A percentile compares a stretch with the other conserved stretches of the same genome.
phyloP scores from a whole-genome alignment of 2,797 vertebrate genomes.

The Ceyx erithaca region DNA sequence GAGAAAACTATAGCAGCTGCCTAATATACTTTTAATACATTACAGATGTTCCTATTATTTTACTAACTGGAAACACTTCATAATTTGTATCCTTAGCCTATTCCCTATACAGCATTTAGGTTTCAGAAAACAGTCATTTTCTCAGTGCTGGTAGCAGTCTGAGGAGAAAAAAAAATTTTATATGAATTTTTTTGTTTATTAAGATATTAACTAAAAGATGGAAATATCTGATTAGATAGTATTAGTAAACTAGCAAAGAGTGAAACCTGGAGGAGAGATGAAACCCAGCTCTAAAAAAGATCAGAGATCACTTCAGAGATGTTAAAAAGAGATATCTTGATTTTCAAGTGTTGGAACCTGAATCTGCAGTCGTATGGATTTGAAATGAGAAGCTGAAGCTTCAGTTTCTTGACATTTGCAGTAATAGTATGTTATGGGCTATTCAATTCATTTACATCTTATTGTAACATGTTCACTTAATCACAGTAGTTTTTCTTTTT shows the following conservation, averaged over 20 bases:
- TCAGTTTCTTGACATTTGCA: neutral
- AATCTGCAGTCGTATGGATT: neutral
- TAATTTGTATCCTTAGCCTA: neutral
- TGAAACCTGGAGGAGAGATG: neutral
- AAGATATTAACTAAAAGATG: neutral
- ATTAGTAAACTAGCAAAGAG: neutral
- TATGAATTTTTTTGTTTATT: neutral
- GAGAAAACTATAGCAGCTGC: neutral
- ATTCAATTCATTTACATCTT: neutral
- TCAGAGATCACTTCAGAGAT: neutral
- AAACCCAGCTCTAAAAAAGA: neutral
- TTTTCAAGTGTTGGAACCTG: neutral
- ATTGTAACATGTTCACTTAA: neutral
- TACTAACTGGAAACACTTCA: slow-evolving; percentile 40
- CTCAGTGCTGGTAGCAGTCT: neutral
- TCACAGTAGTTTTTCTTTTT: too few species aligned
- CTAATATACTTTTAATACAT: neutral
- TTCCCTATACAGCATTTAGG: slow-evolving; percentile 10
- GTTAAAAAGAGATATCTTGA: neutral
- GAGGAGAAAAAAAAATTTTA: neutral
- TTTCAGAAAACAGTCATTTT: slow-evolving; percentile 8
- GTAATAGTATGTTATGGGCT: neutral
- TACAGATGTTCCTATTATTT: slow-evolving; percentile 43
- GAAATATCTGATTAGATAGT: neutral
- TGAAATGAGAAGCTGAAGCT: neutral